Conservation (phyloP, 2,113 vertebrate genomes). For the Peromyscus polionotus region DNA sequence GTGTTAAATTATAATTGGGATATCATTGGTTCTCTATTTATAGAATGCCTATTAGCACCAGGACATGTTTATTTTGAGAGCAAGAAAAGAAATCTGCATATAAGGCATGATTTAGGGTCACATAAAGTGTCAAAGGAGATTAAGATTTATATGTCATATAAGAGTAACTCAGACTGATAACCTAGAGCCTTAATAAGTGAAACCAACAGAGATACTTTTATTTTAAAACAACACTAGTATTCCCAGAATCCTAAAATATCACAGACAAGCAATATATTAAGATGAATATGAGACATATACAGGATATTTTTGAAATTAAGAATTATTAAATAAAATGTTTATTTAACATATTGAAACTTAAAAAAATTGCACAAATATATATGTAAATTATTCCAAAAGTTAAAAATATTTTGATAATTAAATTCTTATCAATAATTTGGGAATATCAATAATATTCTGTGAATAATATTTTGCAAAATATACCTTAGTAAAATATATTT, state of each 20-base stretch:
- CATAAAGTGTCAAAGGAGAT: not conserved
- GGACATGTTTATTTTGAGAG: not conserved
- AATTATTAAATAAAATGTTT: conserved; percentile 18
- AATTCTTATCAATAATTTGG: not conserved
- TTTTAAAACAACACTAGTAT: not conserved
- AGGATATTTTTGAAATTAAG: not conserved
- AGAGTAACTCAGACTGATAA: not conserved
- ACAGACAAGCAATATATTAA: conserved; percentile 13
- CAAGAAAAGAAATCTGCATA: conserved; percentile 6
- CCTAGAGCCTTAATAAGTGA: conserved; percentile 30
- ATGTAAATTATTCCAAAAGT: not conserved
- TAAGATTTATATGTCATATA: not conserved
- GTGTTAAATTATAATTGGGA: conserved; percentile 31
- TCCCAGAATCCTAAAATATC: not conserved
- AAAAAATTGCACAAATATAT: not conserved
- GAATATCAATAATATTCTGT: not conserved
- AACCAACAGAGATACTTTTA: not conserved
- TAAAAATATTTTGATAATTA: not conserved
- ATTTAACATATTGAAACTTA: not conserved
- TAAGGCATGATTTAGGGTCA: not conserved
- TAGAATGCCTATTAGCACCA: not conserved
- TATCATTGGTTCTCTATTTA: not conserved
- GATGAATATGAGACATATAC: not conserved
- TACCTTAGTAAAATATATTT: not conserved
- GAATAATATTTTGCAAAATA: not conserved